Percentiles rank a stretch among this genome's conserved stretches.
These are phyloP conservation scores for Hetaerina titia DNA, from an alignment of 2,888 invertebrate species.

Conservation along the genomic window DNA sequence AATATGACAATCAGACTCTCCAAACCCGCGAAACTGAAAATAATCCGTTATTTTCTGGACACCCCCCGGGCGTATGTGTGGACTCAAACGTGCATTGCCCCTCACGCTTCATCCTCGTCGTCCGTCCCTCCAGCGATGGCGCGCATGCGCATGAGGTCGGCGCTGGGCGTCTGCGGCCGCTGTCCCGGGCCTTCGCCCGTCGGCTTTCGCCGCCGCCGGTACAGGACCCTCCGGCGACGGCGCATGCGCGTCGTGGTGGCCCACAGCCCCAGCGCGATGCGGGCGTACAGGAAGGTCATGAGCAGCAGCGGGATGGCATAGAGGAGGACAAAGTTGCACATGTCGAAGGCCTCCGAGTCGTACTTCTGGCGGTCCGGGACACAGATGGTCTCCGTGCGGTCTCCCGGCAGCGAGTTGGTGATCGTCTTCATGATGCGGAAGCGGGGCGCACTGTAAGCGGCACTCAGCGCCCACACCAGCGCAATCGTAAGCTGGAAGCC, in stretches of 20 bases:
- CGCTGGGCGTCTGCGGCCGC: conserved; percentile 70
- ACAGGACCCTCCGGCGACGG: not conserved
- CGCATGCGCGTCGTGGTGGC: conserved; percentile 74
- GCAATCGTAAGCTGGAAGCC: conserved; percentile 84
- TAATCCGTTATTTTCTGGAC: no score
- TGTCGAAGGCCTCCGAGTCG: conserved; percentile 88
- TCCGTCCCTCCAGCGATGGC: conserved; percentile 18
- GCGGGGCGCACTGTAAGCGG: conserved; percentile 90
- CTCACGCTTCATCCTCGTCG: not conserved
- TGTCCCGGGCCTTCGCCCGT: conserved; percentile 71
- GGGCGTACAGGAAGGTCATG: conserved; percentile 88
- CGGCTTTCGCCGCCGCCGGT: conserved; percentile 75
- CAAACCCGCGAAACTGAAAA: no score
- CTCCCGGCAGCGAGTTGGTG: conserved; percentile 81
- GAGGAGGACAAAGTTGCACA: conserved; percentile 89
- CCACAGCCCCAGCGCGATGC: conserved; percentile 92
- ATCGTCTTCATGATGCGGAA: conserved; percentile 91
- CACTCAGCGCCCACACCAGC: conserved; percentile 90
- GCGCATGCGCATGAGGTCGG: conserved; percentile 8
- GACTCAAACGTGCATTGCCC: no score
- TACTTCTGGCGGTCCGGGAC: conserved; percentile 87
- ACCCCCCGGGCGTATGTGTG: no score
- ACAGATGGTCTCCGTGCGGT: conserved; percentile 85
- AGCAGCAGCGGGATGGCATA: conserved; percentile 90
- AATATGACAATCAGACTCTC: no score